phyloP scores from a whole-genome alignment of 2,797 vertebrate species.

The Enteromius thamalakanensis region DNA sequence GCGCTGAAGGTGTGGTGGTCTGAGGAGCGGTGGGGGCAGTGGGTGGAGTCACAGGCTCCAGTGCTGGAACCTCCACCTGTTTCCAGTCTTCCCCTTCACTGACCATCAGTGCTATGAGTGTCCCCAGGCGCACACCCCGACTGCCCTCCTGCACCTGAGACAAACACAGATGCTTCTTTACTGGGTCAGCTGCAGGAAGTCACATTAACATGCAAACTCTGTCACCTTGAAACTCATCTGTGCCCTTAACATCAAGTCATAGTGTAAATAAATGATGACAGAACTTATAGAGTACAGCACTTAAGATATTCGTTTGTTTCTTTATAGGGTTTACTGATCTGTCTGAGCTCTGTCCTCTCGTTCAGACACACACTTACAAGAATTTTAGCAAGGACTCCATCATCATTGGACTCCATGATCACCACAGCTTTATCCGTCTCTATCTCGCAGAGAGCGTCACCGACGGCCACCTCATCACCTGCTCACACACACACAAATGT shows the following conservation, averaged over 20 bases:
- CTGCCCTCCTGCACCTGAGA: slow-evolving; percentile 89
- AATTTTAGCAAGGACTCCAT: slow-evolving; percentile 95
- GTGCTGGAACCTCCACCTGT: slow-evolving; percentile 85
- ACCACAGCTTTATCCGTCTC: slow-evolving; percentile 98
- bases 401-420: slow-evolving; percentile 93
- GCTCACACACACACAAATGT: slow-evolving; percentile 57
- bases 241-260: background rate
- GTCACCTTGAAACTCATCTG: background rate
- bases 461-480: slow-evolving; percentile 89
- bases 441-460: slow-evolving; percentile 94
- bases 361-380: slow-evolving; percentile 79
- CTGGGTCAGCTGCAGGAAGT: background rate
- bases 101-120: slow-evolving; percentile 90
- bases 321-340: too few relatives aligned
- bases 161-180: background rate
- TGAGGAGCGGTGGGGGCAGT: slow-evolving; percentile 56
- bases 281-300: too few relatives aligned
- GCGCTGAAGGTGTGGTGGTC: slow-evolving; percentile 62
- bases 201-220: background rate
- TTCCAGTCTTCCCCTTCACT: slow-evolving; percentile 96
- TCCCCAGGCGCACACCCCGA: slow-evolving; percentile 85
- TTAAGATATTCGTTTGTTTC: too few relatives aligned
- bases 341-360: background rate
- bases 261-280: background rate
- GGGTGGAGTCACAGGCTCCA: slow-evolving; percentile 52